A percentile compares a stretch with the other conserved stretches of the same genome.
Evolutionary conservation across 1,140 invertebrate species (phyloP).

Genomic region (Campoletis sonorensis): DNA sequence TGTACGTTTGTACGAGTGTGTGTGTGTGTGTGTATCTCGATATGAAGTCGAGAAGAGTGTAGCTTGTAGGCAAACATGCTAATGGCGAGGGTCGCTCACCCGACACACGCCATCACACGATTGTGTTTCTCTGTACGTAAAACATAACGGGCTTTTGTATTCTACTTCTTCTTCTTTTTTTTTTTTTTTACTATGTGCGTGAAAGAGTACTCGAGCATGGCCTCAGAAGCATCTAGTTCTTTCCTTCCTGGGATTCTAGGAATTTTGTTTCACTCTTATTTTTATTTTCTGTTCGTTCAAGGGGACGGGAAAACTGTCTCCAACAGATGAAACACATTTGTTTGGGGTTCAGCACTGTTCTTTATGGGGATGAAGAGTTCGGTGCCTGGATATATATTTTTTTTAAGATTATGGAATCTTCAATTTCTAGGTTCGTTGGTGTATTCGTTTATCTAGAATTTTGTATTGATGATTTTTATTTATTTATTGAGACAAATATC

Average conservation of each 20-base stretch:
- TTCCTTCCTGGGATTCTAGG: neutral
- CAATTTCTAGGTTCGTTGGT: no score
- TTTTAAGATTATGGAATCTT: no score
- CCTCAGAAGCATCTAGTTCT: neutral
- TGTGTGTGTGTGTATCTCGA: constrained; percentile 26
- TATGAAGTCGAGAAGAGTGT: constrained; percentile 5
- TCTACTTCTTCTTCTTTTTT: no score
- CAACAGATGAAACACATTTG: no score
- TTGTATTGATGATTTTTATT: no score
- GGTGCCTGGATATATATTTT: no score
- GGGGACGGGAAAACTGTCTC: neutral
- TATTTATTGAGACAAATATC: no score
- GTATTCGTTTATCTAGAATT: no score
- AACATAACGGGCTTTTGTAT: constrained; percentile 52
- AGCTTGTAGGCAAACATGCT: constrained; percentile 53
- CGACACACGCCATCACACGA: constrained; percentile 51
- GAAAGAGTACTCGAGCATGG: constrained; percentile 38
- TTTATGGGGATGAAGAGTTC: no score
- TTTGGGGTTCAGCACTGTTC: no score
- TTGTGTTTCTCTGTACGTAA: constrained; percentile 19
- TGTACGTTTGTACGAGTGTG: neutral
- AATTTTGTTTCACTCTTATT: neutral
- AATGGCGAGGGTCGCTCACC: constrained; percentile 54
- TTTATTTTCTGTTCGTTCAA: neutral
- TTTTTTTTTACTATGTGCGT: constrained; percentile 37